A percentile compares a stretch with the other conserved stretches of the same genome.
Conservation (phyloP, 1,140 invertebrate genomes). For the Sarcophaga peregrina region DNA sequence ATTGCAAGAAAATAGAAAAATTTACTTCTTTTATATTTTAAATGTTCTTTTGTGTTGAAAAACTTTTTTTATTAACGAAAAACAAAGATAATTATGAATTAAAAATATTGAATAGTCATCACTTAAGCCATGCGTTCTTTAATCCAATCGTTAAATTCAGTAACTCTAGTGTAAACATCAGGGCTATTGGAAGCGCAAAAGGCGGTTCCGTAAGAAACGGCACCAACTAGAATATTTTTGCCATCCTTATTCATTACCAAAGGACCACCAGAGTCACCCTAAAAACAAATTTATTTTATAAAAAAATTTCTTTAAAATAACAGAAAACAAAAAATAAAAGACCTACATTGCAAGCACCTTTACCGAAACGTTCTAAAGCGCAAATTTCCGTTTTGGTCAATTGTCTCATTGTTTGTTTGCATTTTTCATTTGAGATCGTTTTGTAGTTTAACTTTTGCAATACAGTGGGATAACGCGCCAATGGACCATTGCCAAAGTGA, state of each 20-base stretch:
- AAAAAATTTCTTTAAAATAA: not conserved
- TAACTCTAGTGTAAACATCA: conserved; percentile 71
- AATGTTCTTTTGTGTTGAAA: not conserved
- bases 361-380: conserved; percentile 66
- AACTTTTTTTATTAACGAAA: not conserved
- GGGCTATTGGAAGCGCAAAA: conserved; percentile 69
- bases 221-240: conserved; percentile 69
- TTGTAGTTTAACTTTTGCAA: conserved; percentile 58
- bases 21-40: conserved; percentile 54
- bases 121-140: conserved; percentile 56
- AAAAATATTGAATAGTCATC: not conserved
- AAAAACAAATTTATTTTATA: conserved; percentile 50
- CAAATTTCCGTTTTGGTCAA: conserved; percentile 67
- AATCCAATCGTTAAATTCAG: conserved; percentile 68
- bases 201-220: conserved; percentile 77
- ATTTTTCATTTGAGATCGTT: conserved; percentile 56
- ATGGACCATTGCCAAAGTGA: conserved; percentile 55
- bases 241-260: conserved; percentile 64
- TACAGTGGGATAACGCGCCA: conserved; percentile 58
- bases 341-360: conserved; percentile 67
- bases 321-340: too few relatives aligned
- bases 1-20: too few relatives aligned
- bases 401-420: conserved; percentile 59
- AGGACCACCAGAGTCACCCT: conserved; percentile 82
- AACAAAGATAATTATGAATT: not conserved